A percentile compares a stretch with the other conserved stretches of the same genome.
These are phyloP conservation scores for Carabus problematicus DNA, from an alignment of 2,888 invertebrate species.

Conservation along the genomic window DNA sequence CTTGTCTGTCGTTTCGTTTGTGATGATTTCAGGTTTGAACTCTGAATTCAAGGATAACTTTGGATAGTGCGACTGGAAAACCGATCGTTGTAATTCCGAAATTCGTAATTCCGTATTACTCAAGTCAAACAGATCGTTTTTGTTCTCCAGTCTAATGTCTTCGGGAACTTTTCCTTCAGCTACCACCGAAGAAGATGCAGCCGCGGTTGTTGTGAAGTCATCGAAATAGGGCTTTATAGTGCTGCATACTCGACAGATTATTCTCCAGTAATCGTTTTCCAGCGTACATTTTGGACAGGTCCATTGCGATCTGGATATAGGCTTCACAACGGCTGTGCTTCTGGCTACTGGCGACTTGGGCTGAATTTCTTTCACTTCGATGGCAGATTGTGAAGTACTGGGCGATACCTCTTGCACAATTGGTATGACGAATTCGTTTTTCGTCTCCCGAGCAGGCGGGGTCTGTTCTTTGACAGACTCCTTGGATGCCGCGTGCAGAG, in stretches of 20 bases:
- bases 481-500: slow-evolving; percentile 57
- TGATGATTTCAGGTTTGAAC: background rate
- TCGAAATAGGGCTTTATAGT: slow-evolving; percentile 62
- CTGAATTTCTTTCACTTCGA: background rate
- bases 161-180: slow-evolving; percentile 36
- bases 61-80: slow-evolving; percentile 33
- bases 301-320: slow-evolving; percentile 57
- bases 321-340: slow-evolving; percentile 29
- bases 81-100: slow-evolving; percentile 31
- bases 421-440: slow-evolving; percentile 31
- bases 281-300: slow-evolving; percentile 67
- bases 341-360: slow-evolving; percentile 8
- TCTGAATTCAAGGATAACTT: slow-evolving; percentile 23
- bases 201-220: slow-evolving; percentile 50
- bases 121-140: slow-evolving; percentile 25
- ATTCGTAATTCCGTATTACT: slow-evolving; percentile 24
- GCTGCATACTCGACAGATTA: slow-evolving; percentile 69
- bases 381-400: slow-evolving; percentile 9
- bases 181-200: slow-evolving; percentile 21
- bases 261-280: slow-evolving; percentile 67
- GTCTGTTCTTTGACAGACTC: slow-evolving; percentile 47
- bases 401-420: slow-evolving; percentile 18
- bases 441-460: slow-evolving; percentile 21
- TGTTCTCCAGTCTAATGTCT: slow-evolving; percentile 44
- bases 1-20: background rate